Percentiles rank a stretch among this genome's conserved stretches.
phyloP scores from a whole-genome alignment of 2,113 vertebrate genomes.

The Erythrolamprus reginae region DNA sequence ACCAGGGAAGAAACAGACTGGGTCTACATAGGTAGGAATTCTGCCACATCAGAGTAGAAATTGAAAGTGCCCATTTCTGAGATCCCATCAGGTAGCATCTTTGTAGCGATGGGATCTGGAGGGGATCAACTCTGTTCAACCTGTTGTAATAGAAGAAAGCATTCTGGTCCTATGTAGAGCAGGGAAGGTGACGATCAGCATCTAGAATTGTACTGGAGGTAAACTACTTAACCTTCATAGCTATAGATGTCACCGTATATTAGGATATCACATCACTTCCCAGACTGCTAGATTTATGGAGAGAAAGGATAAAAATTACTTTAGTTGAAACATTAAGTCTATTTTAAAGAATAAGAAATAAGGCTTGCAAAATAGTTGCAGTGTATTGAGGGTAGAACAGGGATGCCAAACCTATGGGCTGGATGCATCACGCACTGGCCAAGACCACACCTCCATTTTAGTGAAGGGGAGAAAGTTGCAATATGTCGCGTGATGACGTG shows the following conservation, averaged over 20 bases:
- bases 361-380: neutral
- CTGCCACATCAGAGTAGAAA: neutral
- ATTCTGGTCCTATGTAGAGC: neutral
- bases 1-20: neutral
- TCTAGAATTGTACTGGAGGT: neutral
- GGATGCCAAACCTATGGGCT: too few species aligned
- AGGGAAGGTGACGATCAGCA: neutral
- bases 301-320: neutral
- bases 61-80: neutral
- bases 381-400: too few species aligned
- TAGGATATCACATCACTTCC: neutral
- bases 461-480: too few species aligned
- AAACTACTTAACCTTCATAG: neutral
- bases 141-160: neutral
- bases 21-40: neutral
- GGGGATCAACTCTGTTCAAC: neutral
- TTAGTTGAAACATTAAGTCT: neutral
- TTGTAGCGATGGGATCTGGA: neutral
- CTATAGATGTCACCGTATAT: neutral
- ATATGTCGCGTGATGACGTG: too few species aligned
- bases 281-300: neutral
- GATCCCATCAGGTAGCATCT: neutral
- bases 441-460: too few species aligned
- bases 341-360: neutral
- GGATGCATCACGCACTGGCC: too few species aligned